These are phyloP conservation scores for Tapera naevia DNA, from an alignment of 2,797 vertebrate species.

Conservation along the genomic window DNA sequence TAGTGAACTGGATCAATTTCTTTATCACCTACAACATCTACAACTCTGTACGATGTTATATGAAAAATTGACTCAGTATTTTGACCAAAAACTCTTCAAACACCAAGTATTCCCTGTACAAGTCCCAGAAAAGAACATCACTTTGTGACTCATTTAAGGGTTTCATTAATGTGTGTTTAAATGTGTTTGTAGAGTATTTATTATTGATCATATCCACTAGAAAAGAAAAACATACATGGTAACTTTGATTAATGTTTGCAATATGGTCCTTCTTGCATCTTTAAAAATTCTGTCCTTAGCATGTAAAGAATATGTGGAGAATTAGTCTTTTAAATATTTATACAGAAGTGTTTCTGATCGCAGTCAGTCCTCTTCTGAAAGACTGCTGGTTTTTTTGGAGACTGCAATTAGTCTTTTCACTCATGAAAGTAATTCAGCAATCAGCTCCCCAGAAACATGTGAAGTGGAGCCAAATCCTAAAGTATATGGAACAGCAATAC, in stretches of 20 bases:
- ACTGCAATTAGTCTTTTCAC: background rate
- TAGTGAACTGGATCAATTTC: background rate
- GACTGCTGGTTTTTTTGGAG: background rate
- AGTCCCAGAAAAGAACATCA: background rate
- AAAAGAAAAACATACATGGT: background rate
- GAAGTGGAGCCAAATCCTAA: background rate
- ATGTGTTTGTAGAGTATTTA: background rate
- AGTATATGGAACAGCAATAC: background rate
- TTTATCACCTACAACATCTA: background rate
- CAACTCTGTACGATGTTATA: background rate
- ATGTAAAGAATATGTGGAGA: background rate
- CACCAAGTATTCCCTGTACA: rapidly evolving
- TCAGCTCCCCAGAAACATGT: background rate
- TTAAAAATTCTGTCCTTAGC: background rate
- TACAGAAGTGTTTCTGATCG: background rate
- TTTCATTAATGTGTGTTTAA: background rate
- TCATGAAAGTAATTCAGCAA: background rate
- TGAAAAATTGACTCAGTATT: background rate
- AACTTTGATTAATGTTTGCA: background rate
- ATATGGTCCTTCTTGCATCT: background rate
- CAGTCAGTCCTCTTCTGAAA: background rate
- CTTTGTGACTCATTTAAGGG: background rate
- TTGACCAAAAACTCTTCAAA: background rate
- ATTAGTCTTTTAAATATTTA: background rate
- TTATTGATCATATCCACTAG: background rate